Base-by-base conservation (phyloP, 2,113 vertebrate genomes). In the Hippocampus abdominalis region DNA sequence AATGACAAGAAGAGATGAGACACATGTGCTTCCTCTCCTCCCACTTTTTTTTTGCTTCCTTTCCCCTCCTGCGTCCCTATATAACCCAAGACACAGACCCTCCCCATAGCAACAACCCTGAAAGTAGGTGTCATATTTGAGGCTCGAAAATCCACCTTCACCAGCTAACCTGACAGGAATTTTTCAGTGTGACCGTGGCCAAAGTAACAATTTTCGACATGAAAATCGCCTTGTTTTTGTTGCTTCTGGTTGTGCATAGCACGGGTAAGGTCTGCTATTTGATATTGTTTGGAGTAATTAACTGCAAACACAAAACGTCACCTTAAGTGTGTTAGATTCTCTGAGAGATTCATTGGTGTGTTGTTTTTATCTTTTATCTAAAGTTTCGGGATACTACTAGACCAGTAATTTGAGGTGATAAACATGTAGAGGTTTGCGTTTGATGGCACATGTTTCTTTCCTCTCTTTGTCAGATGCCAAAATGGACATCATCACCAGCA, bases 381-480 rank as follows among this genome's bases (percentile, higher is more conserved):
- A 49, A 49, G 46, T 18, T 44, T 44, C 10, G 32, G 32, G 32
- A 36, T 36, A 6, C 32, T 36, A 36, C 32, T 7, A 36, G 32
- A 36, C 5, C 32, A 36, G 23, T 27, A 18, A 54, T 36, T 54
- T 29, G 44, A n/a, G 21, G 21, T 13, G 40, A 64, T 23, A 42
- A 13, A 60, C 57, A 36, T 29, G 8, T 20, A 44, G 39, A 3
- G 36, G 36, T n/a, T 62, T 16, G 32, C 5, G 5, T 36, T 36
- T 36, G 32, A 36, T 36, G 32, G n/a, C 2, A n/a, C 20, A 25
- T 25, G 8, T 64, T 13, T 64, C 15, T 16, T 64, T 27, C 20
- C 20, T 48, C 36, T 70, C 42, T 18, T 74, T 25, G 65, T 8
- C 59, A 92, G 90, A 86, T 69, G 87, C 87, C 68, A 83, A 67